Evolutionary conservation across 2,113 vertebrate genomes (phyloP), one percentile per base, ranked within the genome.

Genomic region (Pelodiscus sinensis): DNA sequence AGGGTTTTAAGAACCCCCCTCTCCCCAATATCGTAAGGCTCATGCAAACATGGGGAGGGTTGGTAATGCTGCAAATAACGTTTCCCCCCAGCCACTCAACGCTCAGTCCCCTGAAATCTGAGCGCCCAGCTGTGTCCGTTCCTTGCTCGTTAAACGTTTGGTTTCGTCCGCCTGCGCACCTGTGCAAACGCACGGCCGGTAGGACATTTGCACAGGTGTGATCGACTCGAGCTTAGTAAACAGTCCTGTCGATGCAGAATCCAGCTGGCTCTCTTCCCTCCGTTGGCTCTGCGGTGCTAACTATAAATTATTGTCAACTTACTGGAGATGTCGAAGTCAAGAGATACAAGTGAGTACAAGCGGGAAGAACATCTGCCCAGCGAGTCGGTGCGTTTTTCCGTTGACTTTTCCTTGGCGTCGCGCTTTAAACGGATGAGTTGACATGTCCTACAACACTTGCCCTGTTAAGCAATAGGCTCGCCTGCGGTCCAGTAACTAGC

Each of bases 271-370:
- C 84, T 93, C 88, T 58, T 90, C 1, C 1, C 57, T 0, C 0
- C 29, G 83, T 94, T 0, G 3, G 35, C 71, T 95, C 94, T 89
- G 93, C 94, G 94, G 89, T 82, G 18, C 77, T 55, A 87, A 56
- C 52, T 60, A 75, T 94, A 87, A 95, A 95, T 96, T 88, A 96
- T 90, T 92, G 92, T 87, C 79, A 94, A 84, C 90, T 96, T 94
- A 85, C 0, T 88, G 84, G 81, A 85, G 87, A 83, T 87, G 89
- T 73, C 92, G 84, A 95, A 93, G 90, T 96, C 88, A 91, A 94
- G 82, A 94, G 95, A 95, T 82, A 79, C 5, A 93, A 89, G 84
- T 79, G 94, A 78, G 82, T 71, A 88, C 92, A 80, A 24, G 82
- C 0, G 0, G 87, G 80, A 86, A 90, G 68, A 87, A 88, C 92